Base-by-base conservation (phyloP, 2,797 vertebrate genomes). In the Sebastes dallii region DNA sequence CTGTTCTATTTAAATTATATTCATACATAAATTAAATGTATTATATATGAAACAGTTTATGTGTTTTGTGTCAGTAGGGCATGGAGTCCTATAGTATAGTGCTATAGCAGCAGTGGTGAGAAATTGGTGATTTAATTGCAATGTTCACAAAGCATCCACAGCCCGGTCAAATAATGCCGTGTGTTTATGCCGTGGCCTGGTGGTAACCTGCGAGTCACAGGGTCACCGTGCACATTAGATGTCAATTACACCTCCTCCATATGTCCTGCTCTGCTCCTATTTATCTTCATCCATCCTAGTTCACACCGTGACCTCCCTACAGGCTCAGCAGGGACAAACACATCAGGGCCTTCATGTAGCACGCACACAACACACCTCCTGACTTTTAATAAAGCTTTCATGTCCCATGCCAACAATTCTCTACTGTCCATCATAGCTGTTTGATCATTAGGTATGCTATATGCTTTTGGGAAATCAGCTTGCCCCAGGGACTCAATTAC, bases 281-380 rank as follows among this genome's bases (percentile, higher is more conserved):
- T 96, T 93, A 95, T 96, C 96, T 96, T 96, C 94, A 96, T 96
- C 87, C 85, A 69, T 89, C 84, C 80, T 67, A 75, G 86, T 93
- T 93, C 91, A 90, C 92, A 91, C 91, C 59, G 50, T 95, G 94
- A 96, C 95, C 94, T 93, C 91, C 84, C 80, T 72, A 70, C 75
- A 86, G 86, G 86, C 89, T 90, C 90, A 90, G 84, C 85, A 80
- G 90, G 88, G 91, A 89, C 81, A 81, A 80, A 82, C 87, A 71
- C 77, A 87, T 85, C 83, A 85, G 55, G 32, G 65, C 71, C 24
- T 62, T 54, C 73, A 75, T 77, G 83, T 69, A 86, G 42, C 79
- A 30, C 75, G 61, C 78, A 86, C 72, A 81, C 72, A 79, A 83
- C 56, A 83, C 85, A 81, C 80, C 67, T 34, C 6, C 16, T 72